Evolutionary conservation across 2,797 vertebrate genomes (phyloP).

Genomic region (Adelosebastes latens): DNA sequence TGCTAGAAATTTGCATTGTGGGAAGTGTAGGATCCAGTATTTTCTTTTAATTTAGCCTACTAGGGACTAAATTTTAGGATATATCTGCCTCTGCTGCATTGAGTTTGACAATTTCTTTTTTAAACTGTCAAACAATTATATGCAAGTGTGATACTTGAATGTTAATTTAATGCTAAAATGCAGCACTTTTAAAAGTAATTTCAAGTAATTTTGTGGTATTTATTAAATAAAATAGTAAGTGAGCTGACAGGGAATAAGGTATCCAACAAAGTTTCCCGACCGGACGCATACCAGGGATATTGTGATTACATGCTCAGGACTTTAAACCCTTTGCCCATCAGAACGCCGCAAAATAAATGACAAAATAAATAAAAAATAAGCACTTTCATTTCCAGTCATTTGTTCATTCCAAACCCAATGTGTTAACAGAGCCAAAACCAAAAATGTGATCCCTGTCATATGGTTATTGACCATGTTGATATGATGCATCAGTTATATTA

Average conservation of each 20-base stretch:
- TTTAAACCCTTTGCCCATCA: background rate
- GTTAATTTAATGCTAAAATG: background rate
- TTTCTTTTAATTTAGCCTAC: no score
- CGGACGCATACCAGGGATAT: background rate
- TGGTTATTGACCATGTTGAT: background rate
- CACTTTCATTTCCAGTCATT: background rate
- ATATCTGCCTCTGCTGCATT: no score
- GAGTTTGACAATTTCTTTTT: background rate
- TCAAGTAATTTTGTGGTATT: background rate
- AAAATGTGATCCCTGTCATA: background rate
- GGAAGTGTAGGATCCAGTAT: no score
- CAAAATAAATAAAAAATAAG: background rate
- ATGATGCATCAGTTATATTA: background rate
- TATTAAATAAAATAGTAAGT: background rate
- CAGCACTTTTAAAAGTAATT: background rate
- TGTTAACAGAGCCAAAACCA: background rate
- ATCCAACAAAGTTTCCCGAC: background rate
- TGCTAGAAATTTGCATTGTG: no score
- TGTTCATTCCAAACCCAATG: background rate
- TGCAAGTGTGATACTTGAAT: background rate
- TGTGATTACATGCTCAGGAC: background rate
- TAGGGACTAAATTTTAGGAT: no score
- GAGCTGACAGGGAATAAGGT: background rate
- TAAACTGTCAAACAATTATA: background rate
- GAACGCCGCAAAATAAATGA: fast-evolving